Percentiles rank a stretch among this genome's conserved stretches.
Evolutionary conservation across 1,140 invertebrate species (phyloP).

Genomic region (Sitobion miscanthi): DNA sequence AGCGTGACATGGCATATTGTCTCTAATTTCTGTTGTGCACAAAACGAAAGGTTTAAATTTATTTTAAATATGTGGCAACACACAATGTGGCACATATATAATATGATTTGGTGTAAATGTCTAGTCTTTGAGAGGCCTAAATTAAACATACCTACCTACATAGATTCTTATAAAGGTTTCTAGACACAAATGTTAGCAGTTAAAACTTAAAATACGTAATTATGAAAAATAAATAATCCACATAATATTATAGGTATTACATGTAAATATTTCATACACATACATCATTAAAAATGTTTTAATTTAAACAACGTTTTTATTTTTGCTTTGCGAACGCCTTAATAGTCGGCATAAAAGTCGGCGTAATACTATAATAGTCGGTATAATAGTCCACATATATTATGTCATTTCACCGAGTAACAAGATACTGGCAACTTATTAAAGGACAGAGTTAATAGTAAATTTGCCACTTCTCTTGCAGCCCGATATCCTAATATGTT

Average conservation of each 20-base stretch:
- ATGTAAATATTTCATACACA: neutral
- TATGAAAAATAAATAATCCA: neutral
- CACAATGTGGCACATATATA: too few relatives aligned
- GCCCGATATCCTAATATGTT: neutral
- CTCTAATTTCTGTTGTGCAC: too few relatives aligned
- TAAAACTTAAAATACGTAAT: neutral
- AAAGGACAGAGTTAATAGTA: neutral
- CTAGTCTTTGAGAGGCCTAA: too few relatives aligned
- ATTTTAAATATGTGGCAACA: too few relatives aligned
- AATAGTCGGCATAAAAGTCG: neutral
- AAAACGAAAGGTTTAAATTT: too few relatives aligned
- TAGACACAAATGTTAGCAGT: neutral
- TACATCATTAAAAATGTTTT: neutral
- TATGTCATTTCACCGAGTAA: neutral
- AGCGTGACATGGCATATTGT: too few relatives aligned
- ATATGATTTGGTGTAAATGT: neutral
- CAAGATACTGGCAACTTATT: neutral
- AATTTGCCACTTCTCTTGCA: neutral
- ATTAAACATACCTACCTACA: too few relatives aligned
- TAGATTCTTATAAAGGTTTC: neutral
- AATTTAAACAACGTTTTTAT: neutral
- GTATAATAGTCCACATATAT: too few relatives aligned
- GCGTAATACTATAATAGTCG: neutral
- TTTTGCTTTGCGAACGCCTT: neutral
- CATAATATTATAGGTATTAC: neutral